phyloP scores from a whole-genome alignment of 2,797 vertebrate genomes.

The Danio jaintianensis region DNA sequence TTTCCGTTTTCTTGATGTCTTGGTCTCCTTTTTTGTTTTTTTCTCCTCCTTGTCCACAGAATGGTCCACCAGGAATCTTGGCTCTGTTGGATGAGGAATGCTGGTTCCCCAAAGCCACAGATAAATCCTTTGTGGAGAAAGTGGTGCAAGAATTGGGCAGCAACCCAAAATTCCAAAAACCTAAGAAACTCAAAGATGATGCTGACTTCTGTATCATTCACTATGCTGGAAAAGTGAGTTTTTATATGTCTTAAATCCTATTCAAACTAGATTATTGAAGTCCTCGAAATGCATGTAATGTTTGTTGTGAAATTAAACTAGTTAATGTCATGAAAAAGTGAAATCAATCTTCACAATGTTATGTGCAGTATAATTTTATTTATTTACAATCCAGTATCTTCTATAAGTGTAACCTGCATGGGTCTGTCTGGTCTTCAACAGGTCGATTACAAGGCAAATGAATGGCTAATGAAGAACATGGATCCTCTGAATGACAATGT shows the following conservation, averaged over 20 bases:
- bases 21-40: too few species aligned
- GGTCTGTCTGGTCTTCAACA: conserved; percentile 53
- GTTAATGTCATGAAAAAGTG: too few species aligned
- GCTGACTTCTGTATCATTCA: conserved; percentile 89
- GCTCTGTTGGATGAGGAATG: conserved; percentile 88
- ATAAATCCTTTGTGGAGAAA: conserved; percentile 88
- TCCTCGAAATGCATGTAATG: too few species aligned
- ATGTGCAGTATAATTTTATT: not conserved
- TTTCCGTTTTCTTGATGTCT: not conserved
- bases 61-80: conserved; percentile 85
- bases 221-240: conserved; percentile 85
- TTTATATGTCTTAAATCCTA: not conserved
- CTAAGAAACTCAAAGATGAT: conserved; percentile 87
- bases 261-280: too few species aligned
- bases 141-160: conserved; percentile 86
- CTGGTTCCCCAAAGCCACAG: conserved; percentile 90
- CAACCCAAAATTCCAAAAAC: conserved; percentile 88
- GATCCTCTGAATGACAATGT: conserved; percentile 88
- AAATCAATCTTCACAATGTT: not conserved
- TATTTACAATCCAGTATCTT: too few species aligned
- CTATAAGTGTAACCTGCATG: not conserved
- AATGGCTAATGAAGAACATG: conserved; percentile 92
- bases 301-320: too few species aligned
- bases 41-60: conserved; percentile 64
- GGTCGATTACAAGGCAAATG: conserved; percentile 89